Percentiles rank a stretch among this genome's conserved stretches.
Evolutionary conservation across 2,888 invertebrate genomes (phyloP).

Genomic region (Odontocerum albicorne): DNA sequence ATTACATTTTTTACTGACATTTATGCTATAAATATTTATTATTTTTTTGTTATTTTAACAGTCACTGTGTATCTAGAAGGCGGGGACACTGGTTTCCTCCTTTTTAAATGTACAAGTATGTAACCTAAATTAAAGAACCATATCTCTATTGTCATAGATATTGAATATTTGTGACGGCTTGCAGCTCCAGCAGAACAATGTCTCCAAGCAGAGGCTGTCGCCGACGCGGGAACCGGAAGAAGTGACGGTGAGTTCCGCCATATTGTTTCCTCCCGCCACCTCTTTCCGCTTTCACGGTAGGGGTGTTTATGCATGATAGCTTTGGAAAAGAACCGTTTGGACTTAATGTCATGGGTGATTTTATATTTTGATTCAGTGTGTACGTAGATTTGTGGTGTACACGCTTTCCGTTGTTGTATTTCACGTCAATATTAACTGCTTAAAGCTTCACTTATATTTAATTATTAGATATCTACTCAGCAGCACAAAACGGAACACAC

Average conservation of each 20-base stretch:
- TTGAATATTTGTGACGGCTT: constrained; percentile 1
- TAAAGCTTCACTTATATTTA: constrained; percentile 6
- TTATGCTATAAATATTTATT: no score
- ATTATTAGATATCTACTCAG: constrained; percentile 5
- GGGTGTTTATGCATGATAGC: constrained; percentile 27
- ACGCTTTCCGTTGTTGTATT: constrained; percentile 28
- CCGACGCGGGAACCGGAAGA: constrained; percentile 32
- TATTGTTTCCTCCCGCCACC: constrained; percentile 16
- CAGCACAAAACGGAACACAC: no score
- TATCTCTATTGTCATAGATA: no score
- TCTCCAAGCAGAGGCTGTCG: constrained; percentile 30
- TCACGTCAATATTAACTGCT: constrained; percentile 1
- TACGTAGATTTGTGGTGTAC: constrained; percentile 24
- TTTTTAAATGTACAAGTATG: no score
- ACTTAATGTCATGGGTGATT: constrained; percentile 18
- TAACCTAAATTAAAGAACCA: no score
- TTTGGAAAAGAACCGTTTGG: constrained; percentile 27
- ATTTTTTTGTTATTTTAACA: no score
- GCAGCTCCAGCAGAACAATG: constrained; percentile 31
- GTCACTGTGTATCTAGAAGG: no score
- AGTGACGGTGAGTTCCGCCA: constrained; percentile 31
- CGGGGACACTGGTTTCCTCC: no score
- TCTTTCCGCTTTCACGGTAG: constrained; percentile 10
- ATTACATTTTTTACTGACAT: no score
- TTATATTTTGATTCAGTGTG: constrained; percentile 22